Evolutionary conservation across 2,888 invertebrate species (phyloP).

Genomic region (Schrankia costaestrigalis): DNA sequence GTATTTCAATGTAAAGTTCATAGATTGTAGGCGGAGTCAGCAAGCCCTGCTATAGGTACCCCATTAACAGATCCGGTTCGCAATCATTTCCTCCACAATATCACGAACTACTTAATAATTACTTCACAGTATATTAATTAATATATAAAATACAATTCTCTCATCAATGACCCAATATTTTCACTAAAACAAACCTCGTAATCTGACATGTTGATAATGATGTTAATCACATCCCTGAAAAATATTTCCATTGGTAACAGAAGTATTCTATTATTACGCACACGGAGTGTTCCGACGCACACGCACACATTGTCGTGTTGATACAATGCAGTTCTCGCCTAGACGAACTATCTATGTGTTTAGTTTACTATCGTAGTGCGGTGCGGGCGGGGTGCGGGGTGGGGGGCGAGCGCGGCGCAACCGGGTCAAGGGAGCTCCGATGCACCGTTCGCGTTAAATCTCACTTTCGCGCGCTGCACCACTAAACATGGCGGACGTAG

Average conservation of each 20-base stretch:
- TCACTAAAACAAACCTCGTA: constrained; percentile 26
- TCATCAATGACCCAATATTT: constrained; percentile 34
- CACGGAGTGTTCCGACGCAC: constrained; percentile 20
- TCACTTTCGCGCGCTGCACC: constrained; percentile 78
- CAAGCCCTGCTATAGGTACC: constrained; percentile 6
- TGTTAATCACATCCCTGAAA: constrained; percentile 46
- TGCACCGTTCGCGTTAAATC: constrained; percentile 79
- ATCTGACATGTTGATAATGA: constrained; percentile 32
- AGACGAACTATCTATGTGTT: constrained; percentile 56
- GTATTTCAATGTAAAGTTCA: constrained; percentile 51
- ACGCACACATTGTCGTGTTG: constrained; percentile 15
- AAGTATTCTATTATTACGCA: constrained; percentile 33
- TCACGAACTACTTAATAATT: constrained; percentile 29
- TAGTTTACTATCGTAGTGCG: constrained; percentile 63
- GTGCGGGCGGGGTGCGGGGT: constrained; percentile 42
- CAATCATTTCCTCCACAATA: constrained; percentile 38
- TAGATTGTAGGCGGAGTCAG: constrained; percentile 17
- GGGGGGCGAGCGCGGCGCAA: constrained; percentile 45
- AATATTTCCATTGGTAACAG: constrained; percentile 41
- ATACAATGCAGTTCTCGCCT: constrained; percentile 47
- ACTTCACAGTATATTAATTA: constrained; percentile 26
- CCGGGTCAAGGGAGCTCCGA: constrained; percentile 78
- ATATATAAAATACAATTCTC: constrained; percentile 20
- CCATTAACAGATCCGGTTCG: constrained; percentile 28
- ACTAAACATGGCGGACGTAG: constrained; percentile 67